Base-by-base conservation (phyloP, 2,113 vertebrate genomes). In the Anolis carolinensis region DNA sequence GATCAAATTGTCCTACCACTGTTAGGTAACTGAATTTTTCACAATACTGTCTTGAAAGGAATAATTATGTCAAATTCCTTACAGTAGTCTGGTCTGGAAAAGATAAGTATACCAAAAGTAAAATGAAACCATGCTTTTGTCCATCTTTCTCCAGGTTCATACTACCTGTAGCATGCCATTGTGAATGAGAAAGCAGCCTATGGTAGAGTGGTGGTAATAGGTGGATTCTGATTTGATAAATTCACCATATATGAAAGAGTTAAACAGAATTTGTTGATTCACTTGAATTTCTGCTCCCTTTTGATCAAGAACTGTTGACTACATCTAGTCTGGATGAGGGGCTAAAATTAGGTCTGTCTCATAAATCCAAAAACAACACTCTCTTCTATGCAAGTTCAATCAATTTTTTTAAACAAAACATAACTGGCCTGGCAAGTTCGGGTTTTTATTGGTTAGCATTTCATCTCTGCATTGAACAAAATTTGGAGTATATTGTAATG, bases 401-500 rank as follows among this genome's bases (percentile, higher is more conserved):
- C 55, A 63, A 20, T 9, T 13, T 65, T 65, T 86, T 74, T 7
- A 27, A 59, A 62, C 23, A 73, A 59, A 34, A 78, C 0, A 34
- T 62, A 77, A 50, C 14, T 18, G 20, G 11, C 62, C 21, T 34
- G 30, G n/a, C 50, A 84, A 68, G 14, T 3, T 27, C 21, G n/a
- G 7, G 30, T 6, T 62, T 80, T 72, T 63, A 48, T 86, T 80
- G 68, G 55, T 78, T 67, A 77, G n/a, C 44, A 82, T 82, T 72
- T 75, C 9, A 30, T 25, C 34, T 73, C 71, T 13, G 34, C 34
- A 44, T 72, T 44, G 63, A 50, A 86, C 68, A 59, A 62, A 72
- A 86, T 27, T 62, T 25, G 18, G 52, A 75, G 20, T 63, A 62
- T 83, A 11, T n/a, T 8, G 7, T 32, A 5, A 25, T 67, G 25